phyloP scores from a whole-genome alignment of 2,888 invertebrate species.

The Erpobdella octoculata region DNA sequence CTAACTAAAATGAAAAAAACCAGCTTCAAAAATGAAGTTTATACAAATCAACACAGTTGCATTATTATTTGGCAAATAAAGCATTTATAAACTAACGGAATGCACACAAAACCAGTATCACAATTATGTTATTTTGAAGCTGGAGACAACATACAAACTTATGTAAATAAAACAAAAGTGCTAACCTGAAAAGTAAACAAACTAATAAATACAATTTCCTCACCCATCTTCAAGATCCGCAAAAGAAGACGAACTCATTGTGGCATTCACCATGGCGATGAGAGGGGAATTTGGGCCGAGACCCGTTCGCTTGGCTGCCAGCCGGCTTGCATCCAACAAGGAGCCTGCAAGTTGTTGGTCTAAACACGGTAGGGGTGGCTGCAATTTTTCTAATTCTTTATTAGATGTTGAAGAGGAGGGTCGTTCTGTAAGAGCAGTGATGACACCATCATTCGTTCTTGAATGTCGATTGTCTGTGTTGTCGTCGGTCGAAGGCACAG shows the following conservation, averaged over 20 bases:
- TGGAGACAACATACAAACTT: too few species aligned
- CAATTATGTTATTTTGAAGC: too few species aligned
- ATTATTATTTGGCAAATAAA: too few species aligned
- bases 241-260: slow-evolving; percentile 31
- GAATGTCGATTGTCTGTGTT: neutral
- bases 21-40: too few species aligned
- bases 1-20: too few species aligned
- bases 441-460: neutral
- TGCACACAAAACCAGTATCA: too few species aligned
- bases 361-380: slow-evolving; percentile 2
- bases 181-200: too few species aligned
- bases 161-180: too few species aligned
- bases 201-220: neutral
- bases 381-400: slow-evolving; percentile 12
- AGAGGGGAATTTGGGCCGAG: slow-evolving; percentile 25
- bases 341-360: slow-evolving; percentile 7
- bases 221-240: slow-evolving; percentile 35
- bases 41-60: too few species aligned
- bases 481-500: slow-evolving; percentile 7
- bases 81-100: too few species aligned
- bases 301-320: neutral
- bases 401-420: slow-evolving; percentile 7
- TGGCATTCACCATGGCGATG: slow-evolving; percentile 35
- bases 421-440: neutral
- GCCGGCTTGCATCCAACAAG: neutral